Evolutionary conservation across 2,797 vertebrate species (phyloP).

Genomic region (Muscicapa comitata): DNA sequence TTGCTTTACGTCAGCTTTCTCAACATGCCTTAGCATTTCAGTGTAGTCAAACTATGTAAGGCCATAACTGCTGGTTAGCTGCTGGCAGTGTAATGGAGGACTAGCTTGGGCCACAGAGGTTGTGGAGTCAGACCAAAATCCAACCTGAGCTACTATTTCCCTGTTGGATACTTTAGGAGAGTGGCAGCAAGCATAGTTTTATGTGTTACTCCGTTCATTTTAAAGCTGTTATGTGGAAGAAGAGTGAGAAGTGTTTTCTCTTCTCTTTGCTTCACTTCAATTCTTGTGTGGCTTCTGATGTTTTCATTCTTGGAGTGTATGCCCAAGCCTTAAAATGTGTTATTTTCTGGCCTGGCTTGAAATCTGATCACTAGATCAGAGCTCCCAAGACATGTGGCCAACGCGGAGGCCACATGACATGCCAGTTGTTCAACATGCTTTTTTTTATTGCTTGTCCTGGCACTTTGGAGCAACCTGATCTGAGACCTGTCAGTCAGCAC

Average conservation of each 20-base stretch:
- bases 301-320: background rate
- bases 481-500: background rate
- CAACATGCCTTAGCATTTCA: background rate
- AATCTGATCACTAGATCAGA: background rate
- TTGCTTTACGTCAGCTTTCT: background rate
- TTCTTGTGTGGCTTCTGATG: background rate
- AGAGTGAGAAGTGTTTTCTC: background rate
- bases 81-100: background rate
- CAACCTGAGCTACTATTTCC: background rate
- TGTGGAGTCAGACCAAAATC: background rate
- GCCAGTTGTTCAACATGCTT: background rate
- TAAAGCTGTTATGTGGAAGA: background rate
- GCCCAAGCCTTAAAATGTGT: background rate
- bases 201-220: fast-evolving
- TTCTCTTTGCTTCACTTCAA: background rate
- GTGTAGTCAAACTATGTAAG: background rate
- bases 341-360: background rate
- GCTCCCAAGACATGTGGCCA: background rate
- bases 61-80: background rate
- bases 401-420: background rate
- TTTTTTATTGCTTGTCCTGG: background rate
- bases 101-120: background rate
- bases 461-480: background rate
- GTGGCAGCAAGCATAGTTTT: background rate
- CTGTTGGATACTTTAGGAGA: background rate